A percentile compares a stretch with the other conserved stretches of the same genome.
Conservation (phyloP, 2,888 invertebrate genomes). For the Nomada ferruginata region DNA sequence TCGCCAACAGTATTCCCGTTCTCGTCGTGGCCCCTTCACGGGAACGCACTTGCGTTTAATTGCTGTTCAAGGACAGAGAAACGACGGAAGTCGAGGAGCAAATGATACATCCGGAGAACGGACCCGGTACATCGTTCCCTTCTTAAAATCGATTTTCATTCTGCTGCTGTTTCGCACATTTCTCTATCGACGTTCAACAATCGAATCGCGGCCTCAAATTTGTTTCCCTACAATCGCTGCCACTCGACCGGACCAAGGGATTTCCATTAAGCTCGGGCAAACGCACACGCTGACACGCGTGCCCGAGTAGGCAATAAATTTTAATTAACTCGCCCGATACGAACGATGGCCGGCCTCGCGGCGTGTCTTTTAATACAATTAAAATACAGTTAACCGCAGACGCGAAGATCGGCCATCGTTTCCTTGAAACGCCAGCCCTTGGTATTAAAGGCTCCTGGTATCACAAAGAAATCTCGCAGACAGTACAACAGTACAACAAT, state of each 20-base stretch:
- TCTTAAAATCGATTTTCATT: not conserved
- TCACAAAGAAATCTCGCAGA: too few species aligned
- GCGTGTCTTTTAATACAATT: conserved; percentile 34
- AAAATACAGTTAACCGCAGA: conserved; percentile 46
- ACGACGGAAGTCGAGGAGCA: conserved; percentile 31
- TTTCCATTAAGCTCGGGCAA: conserved; percentile 39
- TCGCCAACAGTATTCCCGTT: conserved; percentile 34
- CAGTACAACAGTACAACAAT: too few species aligned
- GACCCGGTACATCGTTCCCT: not conserved
- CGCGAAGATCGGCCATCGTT: not conserved
- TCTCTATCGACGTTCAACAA: not conserved
- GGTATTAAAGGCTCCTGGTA: too few species aligned
- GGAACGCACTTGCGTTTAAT: conserved; percentile 56
- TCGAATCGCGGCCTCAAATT: conserved; percentile 24
- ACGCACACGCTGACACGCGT: conserved; percentile 21
- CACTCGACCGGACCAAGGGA: not conserved
- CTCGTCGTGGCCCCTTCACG: conserved; percentile 31
- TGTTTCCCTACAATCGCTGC: conserved; percentile 28
- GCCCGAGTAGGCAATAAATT: conserved; percentile 48
- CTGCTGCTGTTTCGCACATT: not conserved
- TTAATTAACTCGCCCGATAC: conserved; percentile 49
- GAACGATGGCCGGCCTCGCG: conserved; percentile 32
- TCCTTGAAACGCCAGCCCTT: not conserved
- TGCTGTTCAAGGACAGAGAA: conserved; percentile 53
- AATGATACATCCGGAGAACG: conserved; percentile 22